Percentiles rank a stretch among this genome's conserved stretches.
Evolutionary conservation across 2,113 vertebrate genomes (phyloP).

Genomic region (Gopherus flavomarginatus): DNA sequence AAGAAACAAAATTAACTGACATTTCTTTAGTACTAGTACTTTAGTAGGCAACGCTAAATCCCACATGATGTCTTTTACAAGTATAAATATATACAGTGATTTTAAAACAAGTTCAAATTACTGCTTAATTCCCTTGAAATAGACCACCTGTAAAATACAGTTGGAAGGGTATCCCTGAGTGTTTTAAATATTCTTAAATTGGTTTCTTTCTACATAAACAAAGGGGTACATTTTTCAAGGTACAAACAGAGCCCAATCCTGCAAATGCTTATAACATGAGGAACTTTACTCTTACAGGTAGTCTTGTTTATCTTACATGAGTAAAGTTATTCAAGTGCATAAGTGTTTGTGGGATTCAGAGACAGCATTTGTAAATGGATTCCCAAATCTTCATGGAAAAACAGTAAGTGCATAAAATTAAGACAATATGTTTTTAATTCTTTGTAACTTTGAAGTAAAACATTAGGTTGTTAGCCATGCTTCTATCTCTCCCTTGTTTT

Average conservation of each 20-base stretch:
- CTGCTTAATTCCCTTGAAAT: conserved; percentile 53
- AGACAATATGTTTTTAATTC: neutral
- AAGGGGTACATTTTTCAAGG: conserved; percentile 55
- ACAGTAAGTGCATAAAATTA: neutral
- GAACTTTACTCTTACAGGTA: conserved; percentile 13
- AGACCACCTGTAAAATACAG: conserved; percentile 49
- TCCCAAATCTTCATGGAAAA: conserved; percentile 21
- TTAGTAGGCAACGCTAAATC: conserved; percentile 62
- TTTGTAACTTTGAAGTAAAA: neutral
- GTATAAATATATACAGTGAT: conserved; percentile 65
- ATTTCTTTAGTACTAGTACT: conserved; percentile 54
- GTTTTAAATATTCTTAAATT: conserved; percentile 24
- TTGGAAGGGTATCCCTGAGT: conserved; percentile 78
- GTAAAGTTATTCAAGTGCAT: conserved; percentile 1
- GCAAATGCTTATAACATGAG: neutral
- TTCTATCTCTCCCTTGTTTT: conserved; percentile 81
- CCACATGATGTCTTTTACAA: conserved; percentile 62
- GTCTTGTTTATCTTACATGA: neutral
- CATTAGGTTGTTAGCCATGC: conserved; percentile 76
- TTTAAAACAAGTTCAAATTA: conserved; percentile 62
- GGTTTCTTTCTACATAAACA: conserved; percentile 50
- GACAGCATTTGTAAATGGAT: conserved; percentile 20
- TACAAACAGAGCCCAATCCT: conserved; percentile 30
- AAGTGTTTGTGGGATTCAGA: neutral
- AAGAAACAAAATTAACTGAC: conserved; percentile 67